Percentiles rank a stretch among this genome's conserved stretches.
Conservation (phyloP, 1,140 invertebrate species). For the Archivesica marissinica region DNA sequence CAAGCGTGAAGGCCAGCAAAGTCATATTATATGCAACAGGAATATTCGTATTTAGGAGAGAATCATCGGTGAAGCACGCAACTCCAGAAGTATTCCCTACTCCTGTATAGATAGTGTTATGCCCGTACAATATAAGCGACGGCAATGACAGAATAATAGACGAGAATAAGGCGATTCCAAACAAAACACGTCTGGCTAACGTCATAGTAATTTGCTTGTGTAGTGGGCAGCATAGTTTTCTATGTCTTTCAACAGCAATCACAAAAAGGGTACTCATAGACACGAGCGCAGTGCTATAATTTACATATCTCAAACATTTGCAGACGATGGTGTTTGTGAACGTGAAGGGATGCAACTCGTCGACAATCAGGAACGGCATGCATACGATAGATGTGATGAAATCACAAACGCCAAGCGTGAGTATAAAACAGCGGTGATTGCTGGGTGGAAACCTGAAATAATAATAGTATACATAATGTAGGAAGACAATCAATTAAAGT, state of each 20-base stretch:
- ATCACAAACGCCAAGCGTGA: slow-evolving; percentile 57
- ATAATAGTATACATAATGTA: no score
- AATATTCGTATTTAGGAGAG: background rate
- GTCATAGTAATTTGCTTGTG: slow-evolving; percentile 46
- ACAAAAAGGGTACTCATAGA: slow-evolving; percentile 51
- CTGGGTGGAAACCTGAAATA: slow-evolving; percentile 13
- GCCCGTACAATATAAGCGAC: slow-evolving; percentile 43
- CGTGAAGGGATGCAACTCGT: slow-evolving; percentile 37
- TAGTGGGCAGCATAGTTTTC: slow-evolving; percentile 60
- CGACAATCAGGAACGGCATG: slow-evolving; percentile 63
- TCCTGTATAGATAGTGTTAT: background rate
- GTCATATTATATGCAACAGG: slow-evolving; percentile 8
- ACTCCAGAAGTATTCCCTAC: background rate
- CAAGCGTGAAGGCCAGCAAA: background rate
- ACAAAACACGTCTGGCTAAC: slow-evolving; percentile 37
- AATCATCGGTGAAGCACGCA: slow-evolving; percentile 35
- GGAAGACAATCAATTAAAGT: no score
- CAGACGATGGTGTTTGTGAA: slow-evolving; percentile 48
- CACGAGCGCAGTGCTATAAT: slow-evolving; percentile 43
- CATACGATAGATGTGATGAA: slow-evolving; percentile 50
- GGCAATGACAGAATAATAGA: slow-evolving; percentile 21
- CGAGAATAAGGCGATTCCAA: background rate
- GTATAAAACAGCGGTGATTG: slow-evolving; percentile 52
- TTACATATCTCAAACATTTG: slow-evolving; percentile 57
- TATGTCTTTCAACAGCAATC: slow-evolving; percentile 62